A percentile compares a stretch with the other conserved stretches of the same genome.
phyloP scores from a whole-genome alignment of 2,888 invertebrate genomes.

The Hofmannophila pseudospretella region DNA sequence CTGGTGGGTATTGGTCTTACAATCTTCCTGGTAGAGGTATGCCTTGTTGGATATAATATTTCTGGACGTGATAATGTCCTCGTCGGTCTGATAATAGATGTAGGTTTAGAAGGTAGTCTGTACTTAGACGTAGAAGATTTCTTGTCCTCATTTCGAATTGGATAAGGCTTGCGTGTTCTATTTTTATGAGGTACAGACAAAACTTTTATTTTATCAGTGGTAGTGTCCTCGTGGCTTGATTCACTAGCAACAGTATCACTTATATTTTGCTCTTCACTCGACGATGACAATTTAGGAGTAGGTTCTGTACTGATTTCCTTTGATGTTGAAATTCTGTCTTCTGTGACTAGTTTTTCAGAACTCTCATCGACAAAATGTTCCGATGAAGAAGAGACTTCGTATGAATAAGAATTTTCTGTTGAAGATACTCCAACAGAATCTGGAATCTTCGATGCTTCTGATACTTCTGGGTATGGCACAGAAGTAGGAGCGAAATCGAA shows the following conservation, averaged over 20 bases:
- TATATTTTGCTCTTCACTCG: slow-evolving; percentile 26
- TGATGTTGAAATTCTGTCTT: slow-evolving; percentile 24
- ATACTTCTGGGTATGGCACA: slow-evolving; percentile 43
- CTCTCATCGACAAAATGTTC: slow-evolving; percentile 34
- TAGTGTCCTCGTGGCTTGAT: slow-evolving; percentile 42
- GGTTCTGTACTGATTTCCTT: slow-evolving; percentile 33
- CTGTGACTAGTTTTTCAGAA: slow-evolving; percentile 34
- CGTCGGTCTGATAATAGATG: slow-evolving; percentile 47
- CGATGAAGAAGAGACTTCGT: slow-evolving; percentile 45
- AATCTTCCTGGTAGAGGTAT: slow-evolving; percentile 46
- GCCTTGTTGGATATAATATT: slow-evolving; percentile 50
- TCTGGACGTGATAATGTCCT: slow-evolving; percentile 52
- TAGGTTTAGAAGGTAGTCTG: slow-evolving; percentile 42
- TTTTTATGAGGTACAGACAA: slow-evolving; percentile 44
- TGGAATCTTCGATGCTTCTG: slow-evolving; percentile 31
- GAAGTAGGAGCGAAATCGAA: slow-evolving; percentile 59
- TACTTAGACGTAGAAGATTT: slow-evolving; percentile 45
- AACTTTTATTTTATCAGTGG: slow-evolving; percentile 47
- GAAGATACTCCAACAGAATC: slow-evolving; percentile 29
- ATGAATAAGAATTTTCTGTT: slow-evolving; percentile 44
- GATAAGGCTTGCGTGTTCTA: slow-evolving; percentile 63
- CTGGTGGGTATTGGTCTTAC: slow-evolving; percentile 45
- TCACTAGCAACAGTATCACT: slow-evolving; percentile 32
- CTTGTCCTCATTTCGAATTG: slow-evolving; percentile 46
- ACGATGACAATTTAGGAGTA: slow-evolving; percentile 20